Conservation (phyloP, 1,140 invertebrate genomes). For the Helicoverpa zea region DNA sequence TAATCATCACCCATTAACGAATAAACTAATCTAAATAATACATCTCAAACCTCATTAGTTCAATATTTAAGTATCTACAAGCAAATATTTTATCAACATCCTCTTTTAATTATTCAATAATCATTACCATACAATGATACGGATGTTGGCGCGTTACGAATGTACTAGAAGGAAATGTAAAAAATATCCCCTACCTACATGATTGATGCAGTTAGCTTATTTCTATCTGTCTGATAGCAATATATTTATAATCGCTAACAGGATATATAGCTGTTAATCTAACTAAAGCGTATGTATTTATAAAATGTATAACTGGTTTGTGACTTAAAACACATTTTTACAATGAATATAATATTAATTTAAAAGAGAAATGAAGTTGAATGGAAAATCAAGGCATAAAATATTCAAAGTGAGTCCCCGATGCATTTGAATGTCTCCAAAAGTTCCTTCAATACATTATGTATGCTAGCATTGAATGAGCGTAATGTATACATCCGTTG, state of each 20-base stretch:
- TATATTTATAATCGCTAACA: constrained; percentile 20
- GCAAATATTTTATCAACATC: constrained; percentile 27
- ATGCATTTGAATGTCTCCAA: constrained; percentile 23
- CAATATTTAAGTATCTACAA: constrained; percentile 2
- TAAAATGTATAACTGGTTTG: neutral
- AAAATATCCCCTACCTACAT: constrained; percentile 24
- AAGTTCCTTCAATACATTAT: constrained; percentile 37
- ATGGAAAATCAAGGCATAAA: neutral
- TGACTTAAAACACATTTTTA: neutral
- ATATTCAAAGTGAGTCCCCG: neutral
- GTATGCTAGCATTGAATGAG: constrained; percentile 25
- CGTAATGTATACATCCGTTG: constrained; percentile 35
- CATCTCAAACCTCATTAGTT: neutral
- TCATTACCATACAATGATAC: constrained; percentile 31
- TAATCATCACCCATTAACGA: no score
- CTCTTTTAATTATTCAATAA: constrained; percentile 26
- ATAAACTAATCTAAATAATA: no score
- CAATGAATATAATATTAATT: neutral
- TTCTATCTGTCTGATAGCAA: constrained; percentile 5
- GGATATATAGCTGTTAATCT: constrained; percentile 1
- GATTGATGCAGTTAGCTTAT: neutral
- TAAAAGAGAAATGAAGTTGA: no score
- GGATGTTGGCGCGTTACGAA: neutral
- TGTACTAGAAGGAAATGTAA: neutral
- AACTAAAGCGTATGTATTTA: neutral